phyloP scores from a whole-genome alignment of 1,140 invertebrate genomes.

The Zaprionus lachaisei region DNA sequence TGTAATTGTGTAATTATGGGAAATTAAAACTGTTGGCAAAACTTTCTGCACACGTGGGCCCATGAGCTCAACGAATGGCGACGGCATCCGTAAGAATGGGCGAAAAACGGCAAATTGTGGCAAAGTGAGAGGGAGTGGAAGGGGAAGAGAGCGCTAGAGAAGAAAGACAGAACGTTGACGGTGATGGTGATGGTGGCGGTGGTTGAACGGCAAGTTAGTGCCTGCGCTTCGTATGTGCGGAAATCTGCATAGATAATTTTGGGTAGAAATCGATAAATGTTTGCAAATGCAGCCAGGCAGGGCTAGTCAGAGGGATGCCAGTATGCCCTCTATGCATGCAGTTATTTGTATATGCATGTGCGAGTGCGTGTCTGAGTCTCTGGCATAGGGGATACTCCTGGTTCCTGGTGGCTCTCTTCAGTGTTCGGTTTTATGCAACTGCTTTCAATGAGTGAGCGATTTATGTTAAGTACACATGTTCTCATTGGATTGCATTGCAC shows the following conservation, averaged over 20 bases:
- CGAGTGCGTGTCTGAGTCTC: constrained; percentile 18
- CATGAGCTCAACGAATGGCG: constrained; percentile 40
- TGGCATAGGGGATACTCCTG: constrained; percentile 27
- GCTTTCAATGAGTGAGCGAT: constrained; percentile 81
- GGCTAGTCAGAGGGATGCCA: background rate
- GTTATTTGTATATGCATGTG: background rate
- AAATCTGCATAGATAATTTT: constrained; percentile 59
- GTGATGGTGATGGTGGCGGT: background rate
- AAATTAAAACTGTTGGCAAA: constrained; percentile 83
- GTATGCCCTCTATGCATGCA: background rate
- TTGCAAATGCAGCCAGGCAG: constrained; percentile 28
- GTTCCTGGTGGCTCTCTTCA: background rate
- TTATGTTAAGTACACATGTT: constrained; percentile 83
- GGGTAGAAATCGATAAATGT: constrained; percentile 56
- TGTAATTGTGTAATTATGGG: constrained; percentile 83
- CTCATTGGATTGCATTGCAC: constrained; percentile 77
- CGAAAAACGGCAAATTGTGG: background rate
- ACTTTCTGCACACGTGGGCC: constrained; percentile 80
- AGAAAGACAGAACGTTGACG: background rate
- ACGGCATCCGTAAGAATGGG: constrained; percentile 4
- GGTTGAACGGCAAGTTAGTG: constrained; percentile 42
- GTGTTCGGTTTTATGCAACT: constrained; percentile 74
- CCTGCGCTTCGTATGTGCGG: constrained; percentile 49
- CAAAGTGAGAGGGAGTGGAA: too few relatives aligned
- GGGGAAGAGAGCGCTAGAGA: background rate